Percentiles rank a stretch among this genome's conserved stretches.
phyloP scores from a whole-genome alignment of 2,113 vertebrate species.

The Rhinopomastus cyanomelas region DNA sequence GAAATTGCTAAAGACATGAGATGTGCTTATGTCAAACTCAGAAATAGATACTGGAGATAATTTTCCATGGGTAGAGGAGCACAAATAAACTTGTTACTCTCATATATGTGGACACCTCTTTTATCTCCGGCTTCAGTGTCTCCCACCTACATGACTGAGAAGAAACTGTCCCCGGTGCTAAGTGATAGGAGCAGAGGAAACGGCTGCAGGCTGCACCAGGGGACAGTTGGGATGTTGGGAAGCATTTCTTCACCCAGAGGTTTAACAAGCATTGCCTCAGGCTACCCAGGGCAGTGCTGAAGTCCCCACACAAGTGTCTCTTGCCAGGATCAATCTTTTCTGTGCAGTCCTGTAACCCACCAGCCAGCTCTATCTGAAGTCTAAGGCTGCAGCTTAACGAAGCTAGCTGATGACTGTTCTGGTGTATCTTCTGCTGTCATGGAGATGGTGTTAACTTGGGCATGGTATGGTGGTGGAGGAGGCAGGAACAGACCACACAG shows the following conservation, averaged over 20 bases:
- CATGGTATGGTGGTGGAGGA: neutral
- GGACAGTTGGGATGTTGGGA: too few species aligned
- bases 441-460: neutral
- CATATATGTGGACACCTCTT: neutral
- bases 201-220: too few species aligned
- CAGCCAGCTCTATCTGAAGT: neutral
- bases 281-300: too few species aligned
- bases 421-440: neutral
- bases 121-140: neutral
- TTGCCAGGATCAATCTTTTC: neutral
- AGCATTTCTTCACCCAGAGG: too few species aligned
- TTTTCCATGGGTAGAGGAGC: neutral
- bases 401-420: neutral
- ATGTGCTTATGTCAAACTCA: neutral
- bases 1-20: neutral
- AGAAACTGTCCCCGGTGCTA: neutral
- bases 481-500: neutral
- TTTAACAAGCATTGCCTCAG: too few species aligned
- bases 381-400: neutral
- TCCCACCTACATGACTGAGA: neutral
- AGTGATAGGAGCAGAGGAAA: too few species aligned
- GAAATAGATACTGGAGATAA: neutral
- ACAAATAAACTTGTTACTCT: neutral
- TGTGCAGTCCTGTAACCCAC: neutral
- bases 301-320: neutral